Evolutionary conservation across 1,140 invertebrate species (phyloP).

Genomic region (Pogonognathellus flavescens): DNA sequence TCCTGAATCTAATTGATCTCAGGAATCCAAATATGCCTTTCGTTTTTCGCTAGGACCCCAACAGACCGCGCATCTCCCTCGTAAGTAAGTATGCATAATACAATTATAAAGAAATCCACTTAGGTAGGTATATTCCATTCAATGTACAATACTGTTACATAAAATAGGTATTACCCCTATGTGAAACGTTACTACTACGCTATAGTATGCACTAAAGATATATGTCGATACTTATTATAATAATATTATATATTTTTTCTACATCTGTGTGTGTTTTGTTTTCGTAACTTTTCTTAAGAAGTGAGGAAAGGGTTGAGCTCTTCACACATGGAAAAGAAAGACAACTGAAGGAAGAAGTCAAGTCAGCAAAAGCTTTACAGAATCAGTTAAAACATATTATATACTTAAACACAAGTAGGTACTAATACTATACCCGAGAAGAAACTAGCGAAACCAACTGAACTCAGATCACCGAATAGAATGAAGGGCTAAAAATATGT

Average conservation of each 20-base stretch:
- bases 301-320: background rate
- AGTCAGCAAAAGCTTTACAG: background rate
- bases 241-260: too few relatives aligned
- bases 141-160: too few relatives aligned
- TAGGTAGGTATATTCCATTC: too few relatives aligned
- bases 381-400: background rate
- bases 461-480: constrained; percentile 24
- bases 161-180: too few relatives aligned
- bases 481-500: constrained; percentile 45
- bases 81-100: background rate
- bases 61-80: too few relatives aligned
- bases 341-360: background rate
- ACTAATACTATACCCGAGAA: background rate
- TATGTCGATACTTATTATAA: too few relatives aligned
- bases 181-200: too few relatives aligned
- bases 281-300: background rate
- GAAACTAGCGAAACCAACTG: background rate
- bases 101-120: background rate
- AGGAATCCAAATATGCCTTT: too few relatives aligned
- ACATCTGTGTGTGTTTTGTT: too few relatives aligned
- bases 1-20: too few relatives aligned
- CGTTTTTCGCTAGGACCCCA: too few relatives aligned
- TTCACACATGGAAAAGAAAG: constrained; percentile 22
- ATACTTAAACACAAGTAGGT: background rate
- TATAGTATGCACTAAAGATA: too few relatives aligned